phyloP scores from a whole-genome alignment of 2,888 invertebrate genomes.

The Allacma fusca region DNA sequence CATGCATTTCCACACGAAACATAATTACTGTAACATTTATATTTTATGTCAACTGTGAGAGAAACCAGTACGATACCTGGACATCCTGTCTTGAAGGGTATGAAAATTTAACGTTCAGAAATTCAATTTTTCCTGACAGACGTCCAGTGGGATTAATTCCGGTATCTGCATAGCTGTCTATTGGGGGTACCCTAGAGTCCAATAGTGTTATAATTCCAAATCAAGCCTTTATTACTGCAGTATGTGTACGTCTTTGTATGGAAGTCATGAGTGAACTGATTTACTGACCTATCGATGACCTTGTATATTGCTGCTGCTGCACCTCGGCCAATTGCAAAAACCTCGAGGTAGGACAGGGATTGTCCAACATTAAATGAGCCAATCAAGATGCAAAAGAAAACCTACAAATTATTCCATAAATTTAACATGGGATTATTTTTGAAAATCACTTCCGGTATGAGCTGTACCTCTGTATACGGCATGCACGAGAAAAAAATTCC shows the following conservation, averaged over 20 bases:
- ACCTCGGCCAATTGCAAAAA: conserved; percentile 35
- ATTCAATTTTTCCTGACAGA: conserved; percentile 64
- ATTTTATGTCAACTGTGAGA: background rate
- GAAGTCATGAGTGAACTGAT: background rate
- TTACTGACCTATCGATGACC: conserved; percentile 30
- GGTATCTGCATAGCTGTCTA: conserved; percentile 64
- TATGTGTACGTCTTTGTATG: background rate
- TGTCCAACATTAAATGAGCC: conserved; percentile 27
- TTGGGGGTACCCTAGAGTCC: conserved; percentile 63
- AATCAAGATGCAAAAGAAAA: conserved; percentile 29
- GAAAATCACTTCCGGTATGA: no score
- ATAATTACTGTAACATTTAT: background rate
- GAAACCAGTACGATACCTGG: conserved; percentile 50
- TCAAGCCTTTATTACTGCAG: background rate
- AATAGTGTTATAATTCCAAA: background rate
- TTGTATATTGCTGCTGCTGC: conserved; percentile 36
- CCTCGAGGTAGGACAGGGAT: conserved; percentile 26
- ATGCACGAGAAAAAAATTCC: no score
- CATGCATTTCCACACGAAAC: background rate
- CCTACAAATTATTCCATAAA: background rate
- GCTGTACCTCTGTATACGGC: no score
- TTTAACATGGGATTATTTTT: background rate
- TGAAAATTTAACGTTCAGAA: conserved; percentile 65
- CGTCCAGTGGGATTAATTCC: conserved; percentile 63
- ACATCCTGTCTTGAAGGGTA: conserved; percentile 67